Base-by-base conservation (phyloP, 2,113 vertebrate genomes). In the Nansenia antarctica region DNA sequence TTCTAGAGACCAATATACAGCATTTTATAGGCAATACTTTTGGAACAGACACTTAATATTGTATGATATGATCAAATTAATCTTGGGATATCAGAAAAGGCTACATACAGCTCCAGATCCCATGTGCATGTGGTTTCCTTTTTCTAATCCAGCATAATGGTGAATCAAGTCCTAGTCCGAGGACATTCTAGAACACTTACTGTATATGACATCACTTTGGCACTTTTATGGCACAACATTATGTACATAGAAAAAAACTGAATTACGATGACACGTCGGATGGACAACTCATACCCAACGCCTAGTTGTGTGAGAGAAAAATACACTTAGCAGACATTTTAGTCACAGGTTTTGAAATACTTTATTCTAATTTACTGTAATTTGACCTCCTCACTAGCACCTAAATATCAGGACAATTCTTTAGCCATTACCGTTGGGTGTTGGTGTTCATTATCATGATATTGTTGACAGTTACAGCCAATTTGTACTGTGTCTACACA, bases 161-260 rank as follows among this genome's bases (percentile, higher is more conserved):
- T 81, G 79, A 85, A 64, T 84, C 74, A 69, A 62, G 69, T 76
- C 72, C 75, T 87, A 63, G 74, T 69, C 59, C 70, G 73, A 79
- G 59, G 76, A 88, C 66, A 12, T 82, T 78, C 84, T 86, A 78
- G 72, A 87, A 86, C 86, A 88, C 83, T 73, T n/a, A n/a, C n/a
- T n/a, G n/a, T 84, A 72, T 78, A 84, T 77, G 80, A 79, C 80
- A 82, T 92, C 82, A 89, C 84, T 89, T 87, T 82, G 89, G 89
- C 87, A 91, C 88, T 90, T 89, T 66, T 73, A 86, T 87, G 83
- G 82, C 78, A 86, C 86, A 85, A n/a, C n/a, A 86, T 60, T 87
- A 88, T 88, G 67, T 85, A 88, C 85, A 89, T 76, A 87, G 81
- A 65, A 65, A 26, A 26, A 70, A 52, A 62, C 81, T 79, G 83